phyloP scores from a whole-genome alignment of 2,113 vertebrate species.

The Anolis sagrei region DNA sequence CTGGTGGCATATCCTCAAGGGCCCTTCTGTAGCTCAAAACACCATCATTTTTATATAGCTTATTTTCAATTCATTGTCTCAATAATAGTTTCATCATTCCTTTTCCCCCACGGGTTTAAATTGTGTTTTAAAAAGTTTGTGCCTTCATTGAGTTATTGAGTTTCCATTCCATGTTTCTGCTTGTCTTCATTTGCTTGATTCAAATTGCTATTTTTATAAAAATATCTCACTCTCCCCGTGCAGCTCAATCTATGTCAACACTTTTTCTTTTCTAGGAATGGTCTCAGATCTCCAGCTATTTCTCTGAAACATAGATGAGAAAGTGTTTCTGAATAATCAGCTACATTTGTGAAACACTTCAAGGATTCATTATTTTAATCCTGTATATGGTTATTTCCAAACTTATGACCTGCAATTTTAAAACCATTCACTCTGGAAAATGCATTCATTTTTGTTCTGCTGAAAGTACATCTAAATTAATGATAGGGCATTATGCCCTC shows the following conservation, averaged over 20 bases:
- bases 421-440: background rate
- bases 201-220: background rate
- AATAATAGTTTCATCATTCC: background rate
- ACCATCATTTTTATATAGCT: background rate
- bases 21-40: background rate
- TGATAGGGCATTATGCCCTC: background rate
- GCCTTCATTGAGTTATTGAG: constrained; percentile 34
- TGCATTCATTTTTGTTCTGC: background rate
- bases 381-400: too few relatives aligned
- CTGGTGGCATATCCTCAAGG: background rate
- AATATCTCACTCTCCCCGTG: background rate
- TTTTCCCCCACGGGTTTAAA: background rate
- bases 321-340: background rate
- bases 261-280: background rate
- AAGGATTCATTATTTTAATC: background rate
- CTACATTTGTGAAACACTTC: background rate
- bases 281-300: background rate
- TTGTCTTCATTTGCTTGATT: background rate
- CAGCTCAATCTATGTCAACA: background rate
- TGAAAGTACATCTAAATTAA: background rate
- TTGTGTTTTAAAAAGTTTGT: background rate
- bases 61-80: background rate
- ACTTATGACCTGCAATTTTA: background rate
- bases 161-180: background rate
- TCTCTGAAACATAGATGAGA: background rate